These are phyloP conservation scores for Enteromius fasciolatus DNA, from an alignment of 2,797 vertebrate species.

Conservation along the genomic window DNA sequence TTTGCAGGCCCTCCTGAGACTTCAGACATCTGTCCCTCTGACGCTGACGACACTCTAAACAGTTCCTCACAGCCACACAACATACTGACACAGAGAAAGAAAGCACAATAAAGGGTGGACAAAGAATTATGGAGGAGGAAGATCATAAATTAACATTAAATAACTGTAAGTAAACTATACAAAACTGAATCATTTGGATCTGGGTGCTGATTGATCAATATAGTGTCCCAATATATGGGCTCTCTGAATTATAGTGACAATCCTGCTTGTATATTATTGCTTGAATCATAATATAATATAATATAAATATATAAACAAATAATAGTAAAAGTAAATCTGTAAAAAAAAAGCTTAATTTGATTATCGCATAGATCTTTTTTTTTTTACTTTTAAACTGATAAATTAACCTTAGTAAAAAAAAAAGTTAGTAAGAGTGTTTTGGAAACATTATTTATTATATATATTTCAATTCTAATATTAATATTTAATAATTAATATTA, in stretches of 20 bases:
- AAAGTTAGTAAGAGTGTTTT: too few relatives aligned
- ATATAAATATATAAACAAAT: too few relatives aligned
- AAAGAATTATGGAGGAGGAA: background rate
- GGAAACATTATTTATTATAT: too few relatives aligned
- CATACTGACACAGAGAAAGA: constrained; percentile 81
- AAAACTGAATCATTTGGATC: background rate
- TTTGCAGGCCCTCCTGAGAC: too few relatives aligned
- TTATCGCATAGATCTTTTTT: too few relatives aligned
- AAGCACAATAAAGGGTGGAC: constrained; percentile 40
- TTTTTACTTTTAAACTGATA: too few relatives aligned
- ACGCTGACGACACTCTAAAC: constrained; percentile 92
- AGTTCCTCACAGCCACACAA: constrained; percentile 94
- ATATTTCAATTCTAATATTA: too few relatives aligned
- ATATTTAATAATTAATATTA: too few relatives aligned
- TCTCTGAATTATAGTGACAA: background rate
- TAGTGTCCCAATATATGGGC: background rate
- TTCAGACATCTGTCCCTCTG: constrained; percentile 89
- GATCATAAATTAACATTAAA: background rate
- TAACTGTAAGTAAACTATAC: background rate
- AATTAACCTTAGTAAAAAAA: too few relatives aligned
- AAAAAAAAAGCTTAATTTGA: too few relatives aligned
- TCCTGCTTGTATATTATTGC: background rate
- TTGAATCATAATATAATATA: too few relatives aligned
- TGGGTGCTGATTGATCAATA: background rate
- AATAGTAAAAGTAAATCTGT: too few relatives aligned